Percentiles rank a stretch among this genome's conserved stretches.
Conservation (phyloP, 2,113 vertebrate species). For the Oenanthe melanoleuca region DNA sequence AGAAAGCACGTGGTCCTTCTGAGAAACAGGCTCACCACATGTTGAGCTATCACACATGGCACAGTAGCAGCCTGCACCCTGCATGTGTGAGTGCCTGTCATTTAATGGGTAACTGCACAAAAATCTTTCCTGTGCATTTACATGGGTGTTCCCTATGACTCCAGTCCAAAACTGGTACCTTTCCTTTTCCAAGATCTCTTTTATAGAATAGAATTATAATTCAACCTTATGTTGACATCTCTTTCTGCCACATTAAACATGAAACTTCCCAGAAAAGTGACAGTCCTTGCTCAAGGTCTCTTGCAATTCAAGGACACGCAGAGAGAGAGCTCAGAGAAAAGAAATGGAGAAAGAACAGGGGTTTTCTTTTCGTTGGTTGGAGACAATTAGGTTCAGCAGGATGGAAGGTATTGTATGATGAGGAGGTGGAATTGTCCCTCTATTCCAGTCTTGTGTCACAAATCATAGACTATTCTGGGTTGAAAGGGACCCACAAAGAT, state of each 20-base stretch:
- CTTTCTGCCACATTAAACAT: not conserved
- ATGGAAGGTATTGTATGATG: not conserved
- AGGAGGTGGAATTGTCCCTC: not conserved
- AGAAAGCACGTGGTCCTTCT: not conserved
- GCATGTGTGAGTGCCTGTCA: not conserved
- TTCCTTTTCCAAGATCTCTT: not conserved
- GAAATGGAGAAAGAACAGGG: not conserved
- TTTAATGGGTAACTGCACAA: not conserved
- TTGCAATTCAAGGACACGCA: not conserved
- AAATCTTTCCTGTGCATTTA: not conserved
- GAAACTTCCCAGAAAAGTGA: not conserved
- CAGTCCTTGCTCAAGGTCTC: not conserved
- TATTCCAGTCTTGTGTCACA: not conserved
- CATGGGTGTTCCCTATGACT: not conserved
- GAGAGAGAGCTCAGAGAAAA: not conserved
- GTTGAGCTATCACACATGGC: not conserved
- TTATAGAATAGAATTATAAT: not conserved
- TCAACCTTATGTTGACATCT: not conserved
- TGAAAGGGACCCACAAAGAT: not conserved
- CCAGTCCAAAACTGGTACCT: not conserved
- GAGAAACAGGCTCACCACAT: rapidly evolving
- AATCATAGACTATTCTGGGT: not conserved
- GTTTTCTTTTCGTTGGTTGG: not conserved
- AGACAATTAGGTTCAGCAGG: not conserved
- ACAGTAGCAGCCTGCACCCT: not conserved